A percentile compares a stretch with the other conserved stretches of the same genome.
phyloP scores from a whole-genome alignment of 2,797 vertebrate species.

The Cyclura pinguis region DNA sequence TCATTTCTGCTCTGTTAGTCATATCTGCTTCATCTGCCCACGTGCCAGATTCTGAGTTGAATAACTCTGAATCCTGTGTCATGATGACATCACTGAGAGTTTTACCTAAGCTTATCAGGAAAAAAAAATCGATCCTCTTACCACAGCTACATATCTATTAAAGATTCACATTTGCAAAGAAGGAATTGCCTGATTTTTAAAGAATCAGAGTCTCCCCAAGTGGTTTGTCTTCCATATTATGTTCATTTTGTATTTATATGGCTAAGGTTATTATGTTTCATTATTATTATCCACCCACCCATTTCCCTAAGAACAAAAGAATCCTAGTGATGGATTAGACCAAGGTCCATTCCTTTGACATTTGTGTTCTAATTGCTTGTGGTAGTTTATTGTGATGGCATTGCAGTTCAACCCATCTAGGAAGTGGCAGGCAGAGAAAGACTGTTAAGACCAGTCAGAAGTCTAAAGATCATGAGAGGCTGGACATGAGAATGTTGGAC shows the following conservation, averaged over 20 bases:
- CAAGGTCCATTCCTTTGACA: neutral
- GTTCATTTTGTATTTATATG: neutral
- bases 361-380: neutral
- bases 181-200: neutral
- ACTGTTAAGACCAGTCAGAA: neutral
- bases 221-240: neutral
- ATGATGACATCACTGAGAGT: conserved; percentile 6
- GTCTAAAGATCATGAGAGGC: neutral
- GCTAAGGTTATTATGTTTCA: neutral
- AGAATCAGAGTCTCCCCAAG: neutral
- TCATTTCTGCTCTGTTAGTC: conserved; percentile 31
- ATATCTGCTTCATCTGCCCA: conserved; percentile 27
- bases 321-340: neutral
- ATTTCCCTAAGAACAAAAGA: neutral
- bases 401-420: neutral
- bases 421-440: neutral
- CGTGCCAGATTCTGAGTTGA: conserved; percentile 14
- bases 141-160: neutral
- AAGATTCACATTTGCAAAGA: neutral
- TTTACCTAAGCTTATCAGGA: neutral
- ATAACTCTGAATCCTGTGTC: neutral
- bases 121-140: neutral
- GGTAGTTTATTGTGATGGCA: too few relatives aligned
- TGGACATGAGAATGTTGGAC: neutral
- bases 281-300: neutral